phyloP scores from a whole-genome alignment of 2,888 invertebrate genomes.

The Caenorhabditis virilis region DNA sequence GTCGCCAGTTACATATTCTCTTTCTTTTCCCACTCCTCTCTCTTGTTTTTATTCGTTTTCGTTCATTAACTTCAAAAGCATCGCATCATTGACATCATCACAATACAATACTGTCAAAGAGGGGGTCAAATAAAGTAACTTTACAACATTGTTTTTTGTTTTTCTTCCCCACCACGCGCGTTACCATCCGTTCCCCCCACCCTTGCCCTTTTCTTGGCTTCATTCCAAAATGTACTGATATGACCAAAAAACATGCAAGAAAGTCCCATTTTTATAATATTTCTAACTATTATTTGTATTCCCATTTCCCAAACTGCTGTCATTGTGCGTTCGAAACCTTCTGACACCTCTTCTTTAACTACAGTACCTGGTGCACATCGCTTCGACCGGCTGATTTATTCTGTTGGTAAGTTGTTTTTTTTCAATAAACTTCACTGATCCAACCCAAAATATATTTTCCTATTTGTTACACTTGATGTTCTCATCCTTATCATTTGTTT shows the following conservation, averaged over 20 bases:
- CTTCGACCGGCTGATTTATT: constrained; percentile 16
- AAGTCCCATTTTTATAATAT: not conserved
- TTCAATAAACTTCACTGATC: no score
- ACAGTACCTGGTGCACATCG: constrained; percentile 1
- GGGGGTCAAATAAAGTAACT: no score
- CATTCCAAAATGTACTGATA: no score
- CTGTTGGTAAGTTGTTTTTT: constrained; percentile 16
- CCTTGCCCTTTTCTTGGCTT: no score
- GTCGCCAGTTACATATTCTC: not conserved
- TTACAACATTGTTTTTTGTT: not conserved
- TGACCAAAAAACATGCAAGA: no score
- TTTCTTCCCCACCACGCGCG: not conserved
- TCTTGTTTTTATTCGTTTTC: constrained; percentile 8
- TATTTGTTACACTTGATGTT: no score
- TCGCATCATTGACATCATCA: not conserved
- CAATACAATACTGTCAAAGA: not conserved
- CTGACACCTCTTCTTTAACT: constrained; percentile 1
- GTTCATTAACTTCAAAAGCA: not conserved
- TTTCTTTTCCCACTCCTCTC: constrained; percentile 4
- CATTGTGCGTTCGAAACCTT: not conserved
- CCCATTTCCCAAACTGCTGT: not conserved
- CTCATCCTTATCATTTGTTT: no score
- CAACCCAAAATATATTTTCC: no score
- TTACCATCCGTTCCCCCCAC: not conserved
- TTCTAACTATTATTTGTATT: constrained; percentile 2